Evolutionary conservation across 2,797 vertebrate genomes (phyloP), one percentile per base, ranked within the genome.

Genomic region (Enteromius viviparus): DNA sequence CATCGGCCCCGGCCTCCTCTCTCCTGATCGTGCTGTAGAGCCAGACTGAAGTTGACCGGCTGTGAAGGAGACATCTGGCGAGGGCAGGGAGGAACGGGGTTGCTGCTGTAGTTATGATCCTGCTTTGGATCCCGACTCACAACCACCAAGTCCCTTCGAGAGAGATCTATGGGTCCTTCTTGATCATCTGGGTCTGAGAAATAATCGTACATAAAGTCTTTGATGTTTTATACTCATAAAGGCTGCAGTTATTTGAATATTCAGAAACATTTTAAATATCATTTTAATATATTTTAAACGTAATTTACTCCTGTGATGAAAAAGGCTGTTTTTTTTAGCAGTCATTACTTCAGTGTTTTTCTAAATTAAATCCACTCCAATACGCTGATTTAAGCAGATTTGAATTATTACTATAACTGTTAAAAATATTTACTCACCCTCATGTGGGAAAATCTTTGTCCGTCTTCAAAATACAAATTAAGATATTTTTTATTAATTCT

Each of bases 81-180:
- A 11, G 91, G 93, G 77, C 84, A 85, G 0, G 96, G 97, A 71
- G 95, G 96, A 40, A 95, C 90, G 42, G 97, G 98, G 0, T 95
- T 95, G 0, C 97, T 99, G 40, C 98, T 99, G 93, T 99, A 99
- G 92, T 98, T 99, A 92, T 99, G 98, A 91, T 99, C 98, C 93
- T 97, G 97, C 89, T 96, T 97, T 0, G 98, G 97, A 85, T 98
- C 97, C 0, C 96, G 96, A 92, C 93, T 97, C 90, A 96, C 91
- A 87, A 96, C 93, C 0, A 93, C 89, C 4, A 94, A 90, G 87
- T 95, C 95, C 0, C 94, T 93, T 62, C 93, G 91, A 64, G 95
- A 95, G 80, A 96, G 94, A 89, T 96, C 95, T 6, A 96, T 94
- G 21, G 96, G 95, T 17, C 85, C 89, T n/a, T 97, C 96, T 69